These are phyloP conservation scores for Nematostella vectensis DNA, from an alignment of 92 coral and sea anemone species.

Conservation along the genomic window DNA sequence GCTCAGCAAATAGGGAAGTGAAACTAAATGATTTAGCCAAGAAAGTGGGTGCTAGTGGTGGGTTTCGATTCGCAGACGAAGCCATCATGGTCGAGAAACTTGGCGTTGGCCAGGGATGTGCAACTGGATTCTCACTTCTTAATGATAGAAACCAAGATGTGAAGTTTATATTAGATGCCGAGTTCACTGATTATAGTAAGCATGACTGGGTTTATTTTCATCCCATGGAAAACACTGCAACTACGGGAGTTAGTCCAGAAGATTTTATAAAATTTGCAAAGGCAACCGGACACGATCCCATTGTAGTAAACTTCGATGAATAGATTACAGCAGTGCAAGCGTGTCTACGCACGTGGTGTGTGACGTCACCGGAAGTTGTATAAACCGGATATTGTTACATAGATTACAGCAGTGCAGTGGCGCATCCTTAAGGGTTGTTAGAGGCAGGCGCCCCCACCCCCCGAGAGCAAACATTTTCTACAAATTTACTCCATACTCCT, in stretches of 20 bases:
- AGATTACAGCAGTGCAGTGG: too few relatives aligned
- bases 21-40: slow-evolving; percentile 74
- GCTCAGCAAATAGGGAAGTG: slow-evolving; percentile 65
- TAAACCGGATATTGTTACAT: too few relatives aligned
- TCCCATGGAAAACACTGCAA: slow-evolving; percentile 93
- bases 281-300: slow-evolving; percentile 95
- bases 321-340: not conserved
- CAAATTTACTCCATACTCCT: too few relatives aligned
- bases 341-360: too few relatives aligned
- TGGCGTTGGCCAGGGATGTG: slow-evolving; percentile 96
- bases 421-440: too few relatives aligned
- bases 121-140: slow-evolving; percentile 78
- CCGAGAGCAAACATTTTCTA: too few relatives aligned
- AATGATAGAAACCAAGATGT: slow-evolving; percentile 69
- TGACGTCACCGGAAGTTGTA: too few relatives aligned
- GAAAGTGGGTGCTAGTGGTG: slow-evolving; percentile 96
- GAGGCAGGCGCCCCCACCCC: too few relatives aligned
- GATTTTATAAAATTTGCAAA: slow-evolving; percentile 76
- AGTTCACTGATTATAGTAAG: slow-evolving; percentile 57
- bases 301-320: slow-evolving; percentile 46
- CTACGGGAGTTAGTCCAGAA: slow-evolving; percentile 65
- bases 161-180: slow-evolving; percentile 77
- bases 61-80: slow-evolving; percentile 95
- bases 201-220: slow-evolving; percentile 75
- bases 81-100: slow-evolving; percentile 76